Evolutionary conservation across 2,113 vertebrate species (phyloP), one percentile per base, ranked within the genome.

Genomic region (Dicrurus megarhynchus): DNA sequence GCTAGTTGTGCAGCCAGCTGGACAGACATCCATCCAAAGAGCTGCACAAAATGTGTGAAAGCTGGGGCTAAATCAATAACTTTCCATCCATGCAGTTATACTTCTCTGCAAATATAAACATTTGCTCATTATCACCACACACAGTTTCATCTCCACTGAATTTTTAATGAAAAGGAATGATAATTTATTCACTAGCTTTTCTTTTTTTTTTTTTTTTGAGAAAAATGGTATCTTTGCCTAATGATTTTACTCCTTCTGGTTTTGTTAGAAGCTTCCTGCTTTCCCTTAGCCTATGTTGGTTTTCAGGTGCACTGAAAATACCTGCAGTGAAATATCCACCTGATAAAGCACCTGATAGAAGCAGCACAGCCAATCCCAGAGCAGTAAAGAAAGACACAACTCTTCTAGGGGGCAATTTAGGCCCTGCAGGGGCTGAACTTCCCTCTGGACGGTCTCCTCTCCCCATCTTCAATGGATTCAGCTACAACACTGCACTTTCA

Each of bases 91-190:
- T 92, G 97, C 95, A 95, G 96, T 93, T 90, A 65, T 20, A 69
- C 82, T 94, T 97, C 94, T 94, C 97, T 96, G 92, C 97, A 98
- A 98, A 98, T 97, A 97, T 90, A 98, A 96, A 98, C 97, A 97
- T 97, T 68, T 90, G 95, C 97, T 98, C 97, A 97, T 98, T 97
- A 98, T 96, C 97, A 95, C 90, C 90, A 86, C 96, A 93, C 76
- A 96, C 87, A 97, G 97, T 98, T 98, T 96, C 93, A 97, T 97
- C 92, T 96, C 95, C 93, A 96, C 97, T 97, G 96, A 98, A 98
- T 97, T 98, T 97, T 97, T 98, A 98, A 98, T 98, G 97, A 97
- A 89, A 93, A 87, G 76, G 63, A 97, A 97, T 94, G 93, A 95
- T 96, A 97, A 97, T 94, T 97, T 97, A 90, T 93, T 97, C 96